Conservation (phyloP, 2,888 invertebrate genomes). For the Tachystola acroxantha region DNA sequence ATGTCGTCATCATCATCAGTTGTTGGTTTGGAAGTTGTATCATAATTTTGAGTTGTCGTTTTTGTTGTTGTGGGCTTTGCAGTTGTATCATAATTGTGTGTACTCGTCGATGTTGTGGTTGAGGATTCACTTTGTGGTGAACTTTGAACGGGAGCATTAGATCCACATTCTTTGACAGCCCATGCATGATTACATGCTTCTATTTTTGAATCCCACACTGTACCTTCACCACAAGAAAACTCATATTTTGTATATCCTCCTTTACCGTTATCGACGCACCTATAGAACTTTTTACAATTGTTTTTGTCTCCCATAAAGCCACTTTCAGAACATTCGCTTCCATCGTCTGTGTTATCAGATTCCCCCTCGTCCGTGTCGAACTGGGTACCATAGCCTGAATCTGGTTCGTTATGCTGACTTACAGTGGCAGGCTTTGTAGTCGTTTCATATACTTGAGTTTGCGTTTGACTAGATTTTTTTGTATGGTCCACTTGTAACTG, state of each 20-base stretch:
- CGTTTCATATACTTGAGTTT: constrained; percentile 31
- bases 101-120: constrained; percentile 14
- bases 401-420: constrained; percentile 1
- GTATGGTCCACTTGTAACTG: constrained; percentile 47
- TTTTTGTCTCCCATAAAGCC: constrained; percentile 78
- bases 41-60: constrained; percentile 20
- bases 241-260: constrained; percentile 70
- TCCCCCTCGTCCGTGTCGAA: background rate
- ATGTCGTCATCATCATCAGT: constrained; percentile 21
- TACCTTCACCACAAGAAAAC: constrained; percentile 78
- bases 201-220: constrained; percentile 79
- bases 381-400: constrained; percentile 3
- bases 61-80: constrained; percentile 11
- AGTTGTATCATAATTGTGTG: constrained; percentile 19
- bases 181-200: constrained; percentile 79
- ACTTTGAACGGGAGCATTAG: constrained; percentile 15
- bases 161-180: constrained; percentile 48
- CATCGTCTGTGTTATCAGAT: background rate
- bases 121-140: constrained; percentile 13
- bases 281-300: constrained; percentile 83
- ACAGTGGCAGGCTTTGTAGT: constrained; percentile 18
- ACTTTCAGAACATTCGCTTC: constrained; percentile 39
- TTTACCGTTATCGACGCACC: constrained; percentile 78
- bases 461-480: constrained; percentile 40
- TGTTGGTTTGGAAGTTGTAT: constrained; percentile 15